Percentiles rank a stretch among this genome's conserved stretches.
Evolutionary conservation across 2,888 invertebrate species (phyloP).

Genomic region (Venustoraphidia nigricollis): DNA sequence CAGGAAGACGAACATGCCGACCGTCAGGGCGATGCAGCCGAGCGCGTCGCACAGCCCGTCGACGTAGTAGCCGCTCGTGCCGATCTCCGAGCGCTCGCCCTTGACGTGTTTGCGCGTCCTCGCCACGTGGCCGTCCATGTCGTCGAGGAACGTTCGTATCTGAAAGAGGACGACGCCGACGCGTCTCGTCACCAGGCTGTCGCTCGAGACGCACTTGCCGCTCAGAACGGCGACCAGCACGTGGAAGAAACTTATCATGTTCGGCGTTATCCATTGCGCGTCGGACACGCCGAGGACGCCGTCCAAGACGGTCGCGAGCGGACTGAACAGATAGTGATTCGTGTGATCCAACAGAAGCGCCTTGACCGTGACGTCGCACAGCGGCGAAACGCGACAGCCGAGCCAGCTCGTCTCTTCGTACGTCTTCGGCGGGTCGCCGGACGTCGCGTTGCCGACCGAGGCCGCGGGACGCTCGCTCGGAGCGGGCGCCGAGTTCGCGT

Average conservation of each 20-base stretch:
- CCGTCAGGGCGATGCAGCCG: constrained; percentile 54
- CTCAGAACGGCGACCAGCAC: constrained; percentile 58
- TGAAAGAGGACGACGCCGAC: constrained; percentile 64
- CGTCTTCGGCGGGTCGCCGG: constrained; percentile 9
- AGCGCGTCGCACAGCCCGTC: constrained; percentile 71
- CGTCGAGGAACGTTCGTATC: constrained; percentile 68
- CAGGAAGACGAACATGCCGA: constrained; percentile 52
- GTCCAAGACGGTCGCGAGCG: constrained; percentile 60
- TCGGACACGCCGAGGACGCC: constrained; percentile 31
- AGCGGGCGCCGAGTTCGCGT: constrained; percentile 9
- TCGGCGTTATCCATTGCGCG: constrained; percentile 52
- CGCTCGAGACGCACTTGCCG: constrained; percentile 60
- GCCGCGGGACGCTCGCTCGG: constrained; percentile 17
- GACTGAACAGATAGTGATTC: constrained; percentile 71
- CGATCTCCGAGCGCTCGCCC: constrained; percentile 68
- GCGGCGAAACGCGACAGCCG: constrained; percentile 55
- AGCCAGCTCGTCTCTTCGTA: constrained; percentile 43
- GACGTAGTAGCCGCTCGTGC: constrained; percentile 63
- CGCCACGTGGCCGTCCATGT: constrained; percentile 76
- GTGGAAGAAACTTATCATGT: constrained; percentile 69
- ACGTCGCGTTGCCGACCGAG: constrained; percentile 11
- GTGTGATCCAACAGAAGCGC: constrained; percentile 67
- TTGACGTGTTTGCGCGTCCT: constrained; percentile 57
- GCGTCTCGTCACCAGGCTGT: constrained; percentile 52
- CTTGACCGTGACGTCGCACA: constrained; percentile 72